Evolutionary conservation across 2,888 invertebrate species (phyloP).

Genomic region (Iphiclides podalirius): DNA sequence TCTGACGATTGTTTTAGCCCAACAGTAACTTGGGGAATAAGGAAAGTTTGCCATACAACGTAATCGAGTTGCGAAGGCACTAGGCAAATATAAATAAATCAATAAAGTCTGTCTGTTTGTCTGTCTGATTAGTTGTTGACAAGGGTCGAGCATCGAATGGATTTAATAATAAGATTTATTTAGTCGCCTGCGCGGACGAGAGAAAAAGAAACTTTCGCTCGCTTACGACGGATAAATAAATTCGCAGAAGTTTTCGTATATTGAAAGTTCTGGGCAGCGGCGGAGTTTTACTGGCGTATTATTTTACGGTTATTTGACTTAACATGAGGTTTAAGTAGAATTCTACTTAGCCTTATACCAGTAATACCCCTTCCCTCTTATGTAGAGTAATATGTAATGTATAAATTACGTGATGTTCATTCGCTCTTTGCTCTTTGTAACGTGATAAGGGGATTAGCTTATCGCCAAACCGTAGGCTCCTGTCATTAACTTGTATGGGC

Average conservation of each 20-base stretch:
- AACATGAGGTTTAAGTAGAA: no score
- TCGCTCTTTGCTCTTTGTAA: no score
- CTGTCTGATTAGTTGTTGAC: slow-evolving; percentile 12
- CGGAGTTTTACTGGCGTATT: neutral
- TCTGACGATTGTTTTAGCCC: no score
- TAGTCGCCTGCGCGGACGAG: neutral
- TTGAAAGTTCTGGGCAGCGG: neutral
- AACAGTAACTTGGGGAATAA: no score
- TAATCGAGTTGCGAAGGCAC: neutral
- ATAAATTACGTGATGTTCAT: no score
- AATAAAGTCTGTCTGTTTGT: slow-evolving; percentile 7
- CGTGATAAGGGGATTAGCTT: no score
- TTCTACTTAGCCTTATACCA: no score
- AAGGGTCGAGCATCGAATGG: slow-evolving; percentile 5
- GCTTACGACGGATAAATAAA: neutral
- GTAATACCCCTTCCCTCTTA: no score
- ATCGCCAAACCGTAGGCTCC: no score
- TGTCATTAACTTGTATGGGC: no score
- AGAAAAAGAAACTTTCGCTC: neutral
- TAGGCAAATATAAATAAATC: slow-evolving; percentile 11
- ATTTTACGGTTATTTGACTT: neutral
- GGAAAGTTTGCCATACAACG: neutral
- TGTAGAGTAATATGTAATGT: no score
- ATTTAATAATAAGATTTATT: slow-evolving; percentile 11
- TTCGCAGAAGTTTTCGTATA: neutral